A percentile compares a stretch with the other conserved stretches of the same genome.
Conservation (phyloP, 2,113 vertebrate genomes). For the Platycercus adscitus region DNA sequence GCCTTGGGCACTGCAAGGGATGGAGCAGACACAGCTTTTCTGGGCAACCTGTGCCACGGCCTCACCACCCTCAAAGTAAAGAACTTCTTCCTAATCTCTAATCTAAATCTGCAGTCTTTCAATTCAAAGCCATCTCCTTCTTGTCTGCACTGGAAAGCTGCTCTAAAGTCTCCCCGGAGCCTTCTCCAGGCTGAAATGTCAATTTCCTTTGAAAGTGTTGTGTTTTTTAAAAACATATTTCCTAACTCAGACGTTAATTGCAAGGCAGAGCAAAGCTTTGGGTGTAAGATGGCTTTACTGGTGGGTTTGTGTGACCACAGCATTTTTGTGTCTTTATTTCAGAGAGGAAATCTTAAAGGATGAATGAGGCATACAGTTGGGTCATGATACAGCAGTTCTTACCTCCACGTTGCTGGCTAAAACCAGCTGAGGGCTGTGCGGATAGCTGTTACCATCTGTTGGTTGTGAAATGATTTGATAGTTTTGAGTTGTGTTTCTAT, state of each 20-base stretch:
- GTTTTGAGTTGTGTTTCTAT: background rate
- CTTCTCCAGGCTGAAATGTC: background rate
- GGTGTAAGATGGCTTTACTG: background rate
- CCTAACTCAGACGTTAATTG: background rate
- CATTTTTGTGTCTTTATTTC: background rate
- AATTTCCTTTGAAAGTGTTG: background rate
- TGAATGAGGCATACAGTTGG: background rate
- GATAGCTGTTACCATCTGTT: background rate
- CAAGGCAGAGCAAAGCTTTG: background rate
- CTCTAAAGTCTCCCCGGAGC: background rate
- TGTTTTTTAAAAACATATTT: background rate
- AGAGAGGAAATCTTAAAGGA: background rate
- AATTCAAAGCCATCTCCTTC: background rate
- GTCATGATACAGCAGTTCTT: background rate
- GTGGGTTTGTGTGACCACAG: background rate
- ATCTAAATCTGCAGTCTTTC: background rate
- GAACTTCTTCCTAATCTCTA: background rate
- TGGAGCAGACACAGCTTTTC: background rate
- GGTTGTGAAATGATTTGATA: slow-evolving; percentile 16
- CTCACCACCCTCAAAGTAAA: background rate
- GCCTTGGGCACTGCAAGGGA: background rate
- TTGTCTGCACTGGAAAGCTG: background rate
- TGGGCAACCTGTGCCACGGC: background rate
- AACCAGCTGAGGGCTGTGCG: background rate
- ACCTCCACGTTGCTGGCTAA: background rate